Base-by-base conservation (phyloP, 2,797 vertebrate species). In the Molossus alvarezi region DNA sequence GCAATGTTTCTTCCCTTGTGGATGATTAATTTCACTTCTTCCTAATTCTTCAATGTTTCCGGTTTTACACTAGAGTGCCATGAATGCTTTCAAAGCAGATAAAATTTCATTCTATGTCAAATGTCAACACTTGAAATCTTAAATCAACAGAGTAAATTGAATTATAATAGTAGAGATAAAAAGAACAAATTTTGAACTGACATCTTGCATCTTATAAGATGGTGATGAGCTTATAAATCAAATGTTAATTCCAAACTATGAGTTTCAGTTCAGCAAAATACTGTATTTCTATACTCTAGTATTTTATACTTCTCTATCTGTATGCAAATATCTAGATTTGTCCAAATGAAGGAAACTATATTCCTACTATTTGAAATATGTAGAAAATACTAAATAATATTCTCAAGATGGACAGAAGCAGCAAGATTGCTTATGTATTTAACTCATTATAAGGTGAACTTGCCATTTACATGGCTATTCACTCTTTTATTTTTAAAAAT, bases 91-190 rank as follows among this genome's bases (percentile, higher is more conserved):
- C 6, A 94, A 94, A 85, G 6, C 15, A 91, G 53, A 81, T 81
- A 80, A 80, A 94, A 85, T 23, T 87, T 89, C 69, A 96, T 90
- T 93, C 79, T 86, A 81, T 58, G 37, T 91, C 77, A 92, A 79
- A 13, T 82, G 41, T 57, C 65, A 92, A 92, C 48, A 53, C 0
- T 81, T 81, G 33, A 95, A 95, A 76, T 80, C 33, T 80, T 83
- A 92, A 76, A 91, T 76, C 77, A 81, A 80, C 14, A 89, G 55
- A 92, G 48, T 48, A 73, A 93, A 81, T 21, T 77, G 20, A 94
- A 80, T 89, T 81, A 62, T 91, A 91, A 76, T 3, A 87, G 82
- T 72, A 87, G 13, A 83, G 51, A 79, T 58, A 80, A 95, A 90
- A 76, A 88, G 23, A 90, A 80, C 1, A 81, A 21, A 51, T 18